Base-by-base conservation (phyloP, 1,140 invertebrate species). In the Scaptomyza graminum region DNA sequence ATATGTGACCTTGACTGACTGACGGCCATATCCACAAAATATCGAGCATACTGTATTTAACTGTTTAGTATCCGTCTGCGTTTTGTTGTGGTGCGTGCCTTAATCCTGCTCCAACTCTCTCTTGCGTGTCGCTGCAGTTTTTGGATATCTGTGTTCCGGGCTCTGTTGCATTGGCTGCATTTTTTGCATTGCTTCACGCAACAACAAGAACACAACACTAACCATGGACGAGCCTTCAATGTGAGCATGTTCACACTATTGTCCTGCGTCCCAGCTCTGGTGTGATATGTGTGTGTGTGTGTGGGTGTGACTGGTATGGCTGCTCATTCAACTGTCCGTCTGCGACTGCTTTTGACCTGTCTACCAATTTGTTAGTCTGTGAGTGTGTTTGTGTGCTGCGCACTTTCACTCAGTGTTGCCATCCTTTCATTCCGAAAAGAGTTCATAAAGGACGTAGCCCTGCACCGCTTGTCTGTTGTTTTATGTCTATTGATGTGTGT, bases 331-430 rank as follows among this genome's bases (percentile, higher is more conserved):
- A 15, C 46, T 51, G 54, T 59, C 65, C 11, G 9, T 46, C 47
- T 37, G 25, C 11, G 15, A 6, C n/a, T 54, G 56, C 41, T 52
- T n/a, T 57, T 41, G 22, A 41, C 16, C 43, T 51, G 18, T 44
- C 55, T 13, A 46, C 12, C 34, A 25, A 15, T 75, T 37, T 56
- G 66, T 34, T 34, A 8, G 31, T 34, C 7, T 34, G 0, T 34
- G 31, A 64, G 61, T 67, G 57, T 56, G 34, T 8, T 41, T 49
- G 25, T 72, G 62, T 39, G 55, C 13, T 28, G 52, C 57, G 69
- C 75, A 74, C 76, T 83, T 83, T 83, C 75, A 71, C 68, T 82
- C 74, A 74, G 67, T 77, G 70, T 76, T 73, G 67, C 61, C 72
- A 34, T 34, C 31, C 31, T 34, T 75, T 79, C 76, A 79, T 74